Evolutionary conservation across 30 jellyfish, hydroid and myxozoan genomes (phyloP), one percentile per base, ranked within the genome.

Genomic region (Hydractinia echinata): DNA sequence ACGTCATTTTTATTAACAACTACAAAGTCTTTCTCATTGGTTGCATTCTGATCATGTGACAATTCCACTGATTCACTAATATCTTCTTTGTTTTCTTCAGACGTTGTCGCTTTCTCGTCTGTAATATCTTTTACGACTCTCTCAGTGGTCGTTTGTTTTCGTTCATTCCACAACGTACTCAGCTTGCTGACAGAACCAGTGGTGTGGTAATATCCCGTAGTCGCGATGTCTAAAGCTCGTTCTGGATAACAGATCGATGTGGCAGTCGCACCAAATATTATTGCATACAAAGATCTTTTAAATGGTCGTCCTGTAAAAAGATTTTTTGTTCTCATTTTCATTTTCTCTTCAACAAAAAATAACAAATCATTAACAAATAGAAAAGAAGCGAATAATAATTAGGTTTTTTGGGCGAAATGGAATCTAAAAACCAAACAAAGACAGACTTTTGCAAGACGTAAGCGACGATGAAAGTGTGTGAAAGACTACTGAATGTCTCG

Each of bases 201-300:
- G 4, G 79, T 77, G 60, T 77, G 85, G 4, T 77, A 77, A 55
- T 77, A 77, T 4, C 79, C 79, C 53, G 85, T 77, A 5, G 19
- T 55, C 20, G 77, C 82, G 15, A 77, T 55, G 53, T 77, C 76
- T 54, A 54, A 7, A 18, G 85, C 51, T 10, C 85, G 85, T 6
- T 77, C 80, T 4, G 85, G 85, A 60, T 77, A 77, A 5, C 62
- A 77, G 10, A 77, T 61, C 6, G 85, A 79, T 53, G 85, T 15
- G 8, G 81, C 85, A 9, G 81, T 77, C 55, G 53, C 51, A 15
- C 85, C 85, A 61, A 77, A 77, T 30, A 61, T 52, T n/a, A 61
- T 18, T 39, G 55, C 81, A 48, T 77, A 77, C 1, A 77, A 77
- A n/a, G 76, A 52, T 53, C 85, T 61, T 77, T 77, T 77, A 54